Conservation (phyloP, 2,888 invertebrate genomes). For the Aphodius sticticus region DNA sequence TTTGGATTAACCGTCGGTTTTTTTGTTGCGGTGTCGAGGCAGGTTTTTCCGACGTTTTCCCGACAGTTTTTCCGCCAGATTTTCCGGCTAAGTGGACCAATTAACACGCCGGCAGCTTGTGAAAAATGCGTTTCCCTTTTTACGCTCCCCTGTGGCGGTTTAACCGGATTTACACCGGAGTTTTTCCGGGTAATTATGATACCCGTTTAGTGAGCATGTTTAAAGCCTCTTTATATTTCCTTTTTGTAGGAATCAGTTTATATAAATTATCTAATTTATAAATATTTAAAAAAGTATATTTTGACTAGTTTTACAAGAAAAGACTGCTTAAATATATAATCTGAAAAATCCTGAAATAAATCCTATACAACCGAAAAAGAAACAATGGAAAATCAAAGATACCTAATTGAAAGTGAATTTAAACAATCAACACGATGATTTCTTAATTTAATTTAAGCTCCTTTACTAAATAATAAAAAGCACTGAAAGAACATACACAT, state of each 20-base stretch:
- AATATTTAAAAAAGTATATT: no score
- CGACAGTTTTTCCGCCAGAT: neutral
- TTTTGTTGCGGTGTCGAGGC: neutral
- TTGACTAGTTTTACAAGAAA: no score
- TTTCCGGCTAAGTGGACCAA: neutral
- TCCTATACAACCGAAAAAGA: no score
- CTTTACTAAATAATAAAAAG: neutral
- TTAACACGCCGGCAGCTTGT: conserved; percentile 4
- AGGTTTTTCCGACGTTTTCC: neutral
- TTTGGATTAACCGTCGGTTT: neutral
- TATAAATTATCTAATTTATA: neutral
- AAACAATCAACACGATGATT: neutral
- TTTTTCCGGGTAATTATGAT: neutral
- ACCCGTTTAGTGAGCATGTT: neutral
- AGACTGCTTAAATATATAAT: no score
- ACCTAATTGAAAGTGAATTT: neutral
- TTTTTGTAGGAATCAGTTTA: neutral
- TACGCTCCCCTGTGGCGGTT: neutral
- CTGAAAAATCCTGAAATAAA: no score
- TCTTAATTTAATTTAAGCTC: neutral
- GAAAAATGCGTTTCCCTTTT: neutral
- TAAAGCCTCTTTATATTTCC: neutral
- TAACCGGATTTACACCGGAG: neutral
- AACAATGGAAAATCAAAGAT: neutral
- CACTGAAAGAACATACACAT: neutral